These are phyloP conservation scores for Cheilosia scutellata DNA, from an alignment of 2,888 invertebrate species.

Conservation along the genomic window DNA sequence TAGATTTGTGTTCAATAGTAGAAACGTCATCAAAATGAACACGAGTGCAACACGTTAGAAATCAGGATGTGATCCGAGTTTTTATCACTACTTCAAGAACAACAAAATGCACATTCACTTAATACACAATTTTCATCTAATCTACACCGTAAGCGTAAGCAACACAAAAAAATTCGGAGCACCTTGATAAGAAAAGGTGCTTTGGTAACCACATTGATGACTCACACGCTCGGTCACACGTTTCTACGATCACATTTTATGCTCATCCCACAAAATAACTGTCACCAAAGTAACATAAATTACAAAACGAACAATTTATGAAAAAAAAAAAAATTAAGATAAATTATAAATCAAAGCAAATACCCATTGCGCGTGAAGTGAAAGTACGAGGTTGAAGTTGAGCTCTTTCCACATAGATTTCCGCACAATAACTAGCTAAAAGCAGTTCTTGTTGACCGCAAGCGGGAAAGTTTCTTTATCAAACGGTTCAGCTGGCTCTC, in stretches of 20 bases:
- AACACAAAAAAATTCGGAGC: neutral
- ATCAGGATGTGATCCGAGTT: neutral
- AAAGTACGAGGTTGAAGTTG: constrained; percentile 44
- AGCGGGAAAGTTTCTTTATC: constrained; percentile 57
- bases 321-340: neutral
- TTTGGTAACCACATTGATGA: constrained; percentile 15
- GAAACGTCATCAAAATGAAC: constrained; percentile 46
- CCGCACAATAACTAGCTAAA: constrained; percentile 55
- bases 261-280: neutral
- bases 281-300: neutral
- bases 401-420: constrained; percentile 36
- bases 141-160: neutral
- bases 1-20: neutral
- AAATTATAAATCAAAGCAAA: constrained; percentile 11
- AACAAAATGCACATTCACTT: neutral
- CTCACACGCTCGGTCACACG: constrained; percentile 15
- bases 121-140: neutral
- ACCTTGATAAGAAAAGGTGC: constrained; percentile 40
- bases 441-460: constrained; percentile 57
- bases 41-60: neutral
- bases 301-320: neutral
- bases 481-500: neutral
- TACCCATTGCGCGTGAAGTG: constrained; percentile 57
- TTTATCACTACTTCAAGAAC: neutral
- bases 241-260: constrained; percentile 4